phyloP scores from a whole-genome alignment of 2,113 vertebrate genomes.

The Pseudois nayaur region DNA sequence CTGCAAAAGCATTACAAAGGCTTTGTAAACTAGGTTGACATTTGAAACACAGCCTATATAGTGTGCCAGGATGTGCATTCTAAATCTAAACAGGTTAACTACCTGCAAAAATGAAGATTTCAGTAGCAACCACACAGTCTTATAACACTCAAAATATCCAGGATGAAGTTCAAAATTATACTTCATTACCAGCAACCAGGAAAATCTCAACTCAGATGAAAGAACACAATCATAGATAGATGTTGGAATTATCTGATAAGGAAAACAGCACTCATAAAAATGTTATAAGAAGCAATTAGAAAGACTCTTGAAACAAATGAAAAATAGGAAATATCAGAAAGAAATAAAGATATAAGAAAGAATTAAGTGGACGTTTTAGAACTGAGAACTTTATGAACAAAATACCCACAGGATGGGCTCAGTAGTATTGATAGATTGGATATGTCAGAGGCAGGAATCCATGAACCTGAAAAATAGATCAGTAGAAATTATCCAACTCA shows the following conservation, averaged over 20 bases:
- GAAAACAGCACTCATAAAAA: not conserved
- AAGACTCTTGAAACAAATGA: conserved; percentile 9
- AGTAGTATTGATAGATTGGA: not conserved
- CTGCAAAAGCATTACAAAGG: not conserved
- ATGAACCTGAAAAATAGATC: not conserved
- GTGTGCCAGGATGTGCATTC: not conserved
- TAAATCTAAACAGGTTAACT: not conserved
- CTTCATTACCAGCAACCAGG: not conserved
- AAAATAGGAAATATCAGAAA: not conserved
- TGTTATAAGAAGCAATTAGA: not conserved
- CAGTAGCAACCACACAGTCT: not conserved
- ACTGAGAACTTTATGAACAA: not conserved
- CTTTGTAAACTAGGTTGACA: not conserved
- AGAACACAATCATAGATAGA: not conserved
- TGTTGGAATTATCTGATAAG: not conserved
- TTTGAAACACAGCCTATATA: not conserved
- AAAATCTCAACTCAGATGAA: not conserved
- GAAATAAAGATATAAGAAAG: not conserved
- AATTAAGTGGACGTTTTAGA: conserved; percentile 5
- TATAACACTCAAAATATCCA: not conserved
- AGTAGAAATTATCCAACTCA: not conserved
- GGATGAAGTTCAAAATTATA: not conserved
- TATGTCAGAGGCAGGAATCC: not conserved
- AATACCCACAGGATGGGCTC: not conserved
- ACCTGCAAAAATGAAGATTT: not conserved